A percentile compares a stretch with the other conserved stretches of the same genome.
phyloP scores from a whole-genome alignment of 2,797 vertebrate genomes.

The Rhabdophis nuchalis region DNA sequence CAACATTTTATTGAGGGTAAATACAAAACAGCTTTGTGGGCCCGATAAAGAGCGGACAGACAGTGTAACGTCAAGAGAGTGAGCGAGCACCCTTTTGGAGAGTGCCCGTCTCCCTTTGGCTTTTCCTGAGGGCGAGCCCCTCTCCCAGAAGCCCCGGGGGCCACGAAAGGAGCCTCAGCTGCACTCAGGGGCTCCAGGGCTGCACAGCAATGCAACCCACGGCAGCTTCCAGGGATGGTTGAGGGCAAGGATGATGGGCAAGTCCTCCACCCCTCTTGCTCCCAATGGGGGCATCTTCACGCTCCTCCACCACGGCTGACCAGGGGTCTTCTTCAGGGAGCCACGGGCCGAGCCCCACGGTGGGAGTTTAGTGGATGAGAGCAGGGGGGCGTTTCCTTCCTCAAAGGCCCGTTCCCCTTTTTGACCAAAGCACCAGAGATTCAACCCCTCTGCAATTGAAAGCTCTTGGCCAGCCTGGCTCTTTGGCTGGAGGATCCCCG shows the following conservation, averaged over 20 bases:
- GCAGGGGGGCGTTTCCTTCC: not conserved
- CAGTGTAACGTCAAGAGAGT: slow-evolving; percentile 56
- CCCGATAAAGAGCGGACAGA: slow-evolving; percentile 81
- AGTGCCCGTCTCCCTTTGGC: not conserved
- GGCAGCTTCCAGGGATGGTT: slow-evolving; percentile 43
- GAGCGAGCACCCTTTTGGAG: not conserved
- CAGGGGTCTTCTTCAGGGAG: not conserved
- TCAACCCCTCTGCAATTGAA: not conserved
- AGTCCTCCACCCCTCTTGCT: not conserved
- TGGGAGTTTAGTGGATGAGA: not conserved
- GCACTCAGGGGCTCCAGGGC: slow-evolving; percentile 1
- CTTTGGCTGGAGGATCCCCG: not conserved
- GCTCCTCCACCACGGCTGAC: not conserved
- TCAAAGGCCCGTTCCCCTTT: not conserved
- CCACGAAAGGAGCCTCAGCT: not conserved
- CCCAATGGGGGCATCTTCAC: not conserved
- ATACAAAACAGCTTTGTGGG: slow-evolving; percentile 85
- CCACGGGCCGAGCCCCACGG: not conserved
- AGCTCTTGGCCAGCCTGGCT: not conserved
- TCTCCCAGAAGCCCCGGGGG: not conserved
- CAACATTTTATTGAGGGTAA: slow-evolving; percentile 75
- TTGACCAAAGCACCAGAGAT: slow-evolving; percentile 5
- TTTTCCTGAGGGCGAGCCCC: not conserved
- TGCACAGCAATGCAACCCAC: slow-evolving; percentile 59
- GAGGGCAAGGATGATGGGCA: not conserved